Evolutionary conservation across 2,888 invertebrate genomes (phyloP).

Genomic region (Oscheius onirici): DNA sequence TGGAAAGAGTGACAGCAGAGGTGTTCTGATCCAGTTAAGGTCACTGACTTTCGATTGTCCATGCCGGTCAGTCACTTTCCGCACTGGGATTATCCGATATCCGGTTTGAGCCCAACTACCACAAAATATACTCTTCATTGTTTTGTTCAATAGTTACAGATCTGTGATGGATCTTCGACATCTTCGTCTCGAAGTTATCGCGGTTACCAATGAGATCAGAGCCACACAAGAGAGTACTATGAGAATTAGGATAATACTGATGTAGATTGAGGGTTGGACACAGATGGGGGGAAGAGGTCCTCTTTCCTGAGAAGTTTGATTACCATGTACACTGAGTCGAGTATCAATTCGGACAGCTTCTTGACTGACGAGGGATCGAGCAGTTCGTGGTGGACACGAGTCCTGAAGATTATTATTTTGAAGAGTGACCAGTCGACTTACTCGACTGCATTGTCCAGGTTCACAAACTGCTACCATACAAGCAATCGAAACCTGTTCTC

Average conservation of each 20-base stretch:
- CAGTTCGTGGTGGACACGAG: conserved; percentile 27
- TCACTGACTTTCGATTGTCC: conserved; percentile 30
- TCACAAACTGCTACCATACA: conserved; percentile 47
- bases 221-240: conserved; percentile 14
- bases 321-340: conserved; percentile 22
- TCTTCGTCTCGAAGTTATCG: background rate
- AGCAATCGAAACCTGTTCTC: conserved; percentile 59
- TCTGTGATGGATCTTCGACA: conserved; percentile 1
- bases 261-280: conserved; percentile 31
- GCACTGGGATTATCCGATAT: background rate
- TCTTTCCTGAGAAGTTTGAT: background rate
- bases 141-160: conserved; percentile 10
- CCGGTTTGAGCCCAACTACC: background rate
- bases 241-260: conserved; percentile 14
- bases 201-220: conserved; percentile 4
- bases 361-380: conserved; percentile 21
- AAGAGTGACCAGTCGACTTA: background rate
- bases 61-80: conserved; percentile 9
- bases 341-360: conserved; percentile 30
- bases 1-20: background rate
- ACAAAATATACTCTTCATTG: conserved; percentile 16
- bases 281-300: conserved; percentile 16
- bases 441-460: conserved; percentile 21
- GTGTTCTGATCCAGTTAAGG: background rate
- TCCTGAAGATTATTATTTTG: conserved; percentile 1